Evolutionary conservation across 2,888 invertebrate genomes (phyloP).

Genomic region (Troglohyphantes excavatus): DNA sequence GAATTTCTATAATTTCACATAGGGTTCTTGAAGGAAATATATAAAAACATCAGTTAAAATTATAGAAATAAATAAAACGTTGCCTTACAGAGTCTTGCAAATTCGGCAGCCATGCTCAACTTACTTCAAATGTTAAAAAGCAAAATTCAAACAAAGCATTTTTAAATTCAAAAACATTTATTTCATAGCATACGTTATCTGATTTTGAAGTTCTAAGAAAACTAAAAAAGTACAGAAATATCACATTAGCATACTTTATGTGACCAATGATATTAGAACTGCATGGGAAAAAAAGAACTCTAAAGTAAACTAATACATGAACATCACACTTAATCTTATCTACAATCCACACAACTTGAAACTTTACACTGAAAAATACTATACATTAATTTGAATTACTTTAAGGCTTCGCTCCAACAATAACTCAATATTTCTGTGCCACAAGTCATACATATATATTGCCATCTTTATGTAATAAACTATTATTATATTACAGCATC

Average conservation of each 20-base stretch:
- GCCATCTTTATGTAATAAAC: too few relatives aligned
- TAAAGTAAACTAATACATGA: background rate
- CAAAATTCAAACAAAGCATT: background rate
- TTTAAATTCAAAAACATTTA: slow-evolving; percentile 27
- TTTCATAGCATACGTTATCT: slow-evolving; percentile 26
- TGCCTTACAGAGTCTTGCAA: too few relatives aligned
- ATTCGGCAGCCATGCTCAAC: too few relatives aligned
- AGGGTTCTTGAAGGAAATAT: too few relatives aligned
- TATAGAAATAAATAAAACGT: too few relatives aligned
- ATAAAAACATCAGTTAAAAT: too few relatives aligned
- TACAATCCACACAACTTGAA: background rate
- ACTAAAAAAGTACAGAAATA: slow-evolving; percentile 62
- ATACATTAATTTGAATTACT: background rate
- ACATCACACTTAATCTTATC: background rate
- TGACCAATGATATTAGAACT: slow-evolving; percentile 5
- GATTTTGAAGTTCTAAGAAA: slow-evolving; percentile 50
- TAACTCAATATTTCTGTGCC: background rate
- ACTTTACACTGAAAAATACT: slow-evolving; percentile 9
- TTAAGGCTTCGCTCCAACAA: background rate
- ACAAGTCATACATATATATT: background rate
- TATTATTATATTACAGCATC: too few relatives aligned
- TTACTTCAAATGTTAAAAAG: too few relatives aligned
- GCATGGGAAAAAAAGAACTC: slow-evolving; percentile 2
- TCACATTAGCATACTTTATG: slow-evolving; percentile 49
- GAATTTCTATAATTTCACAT: too few relatives aligned